Percentiles rank a stretch among this genome's conserved stretches.
Evolutionary conservation across 2,113 vertebrate species (phyloP).

Genomic region (Entomyzon cyanotis): DNA sequence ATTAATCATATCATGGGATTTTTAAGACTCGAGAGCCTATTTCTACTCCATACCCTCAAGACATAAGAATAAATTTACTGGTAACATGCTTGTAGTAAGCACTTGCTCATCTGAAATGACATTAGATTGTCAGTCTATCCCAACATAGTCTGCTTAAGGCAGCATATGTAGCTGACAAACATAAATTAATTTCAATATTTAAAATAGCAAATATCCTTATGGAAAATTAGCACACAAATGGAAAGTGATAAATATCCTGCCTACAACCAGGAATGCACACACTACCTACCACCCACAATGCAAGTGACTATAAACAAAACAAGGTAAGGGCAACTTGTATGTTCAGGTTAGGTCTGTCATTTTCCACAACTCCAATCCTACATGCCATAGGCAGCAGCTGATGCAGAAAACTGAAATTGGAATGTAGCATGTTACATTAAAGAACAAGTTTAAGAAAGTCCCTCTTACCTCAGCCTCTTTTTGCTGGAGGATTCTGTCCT

Average conservation of each 20-base stretch:
- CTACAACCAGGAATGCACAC: neutral
- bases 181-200: neutral
- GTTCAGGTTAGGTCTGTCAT: too few relatives aligned
- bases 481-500: slow-evolving; percentile 91
- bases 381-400: neutral
- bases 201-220: neutral
- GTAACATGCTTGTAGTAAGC: neutral
- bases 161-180: neutral
- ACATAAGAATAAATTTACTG: neutral
- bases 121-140: neutral
- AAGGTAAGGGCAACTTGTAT: neutral
- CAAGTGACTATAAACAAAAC: neutral
- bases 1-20: neutral
- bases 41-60: neutral
- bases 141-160: neutral
- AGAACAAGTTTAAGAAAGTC: neutral
- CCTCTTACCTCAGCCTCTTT: slow-evolving; percentile 89
- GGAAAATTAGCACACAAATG: neutral
- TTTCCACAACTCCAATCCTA: neutral
- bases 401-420: neutral
- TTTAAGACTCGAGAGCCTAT: neutral
- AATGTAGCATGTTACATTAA: neutral
- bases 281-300: neutral
- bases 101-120: neutral
- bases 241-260: neutral